phyloP scores from a whole-genome alignment of 2,888 invertebrate species.

The Eupithecia subumbrata region DNA sequence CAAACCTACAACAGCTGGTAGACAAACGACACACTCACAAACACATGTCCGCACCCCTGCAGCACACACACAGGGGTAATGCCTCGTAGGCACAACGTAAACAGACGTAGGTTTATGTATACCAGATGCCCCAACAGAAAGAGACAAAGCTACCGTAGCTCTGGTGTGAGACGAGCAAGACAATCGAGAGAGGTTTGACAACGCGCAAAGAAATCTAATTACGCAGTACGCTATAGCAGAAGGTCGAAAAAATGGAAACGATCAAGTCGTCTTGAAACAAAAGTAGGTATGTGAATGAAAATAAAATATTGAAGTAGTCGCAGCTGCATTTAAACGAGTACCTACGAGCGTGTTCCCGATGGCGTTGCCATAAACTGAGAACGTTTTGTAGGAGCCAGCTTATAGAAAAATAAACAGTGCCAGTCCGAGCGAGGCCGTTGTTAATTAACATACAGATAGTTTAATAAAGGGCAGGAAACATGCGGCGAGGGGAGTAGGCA shows the following conservation, averaged over 20 bases:
- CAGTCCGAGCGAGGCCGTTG: constrained; percentile 74
- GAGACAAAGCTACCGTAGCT: constrained; percentile 68
- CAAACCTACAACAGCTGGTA: constrained; percentile 81
- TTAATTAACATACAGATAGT: constrained; percentile 84
- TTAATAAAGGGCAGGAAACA: constrained; percentile 83
- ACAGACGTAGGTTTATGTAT: constrained; percentile 80
- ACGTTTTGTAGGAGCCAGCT: constrained; percentile 68
- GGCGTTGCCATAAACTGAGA: constrained; percentile 62
- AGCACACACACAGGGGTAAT: constrained; percentile 57
- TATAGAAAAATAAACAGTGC: constrained; percentile 78
- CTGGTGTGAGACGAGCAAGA: constrained; percentile 66
- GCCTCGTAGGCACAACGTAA: constrained; percentile 72
- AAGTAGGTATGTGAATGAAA: constrained; percentile 44
- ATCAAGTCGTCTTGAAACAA: constrained; percentile 45
- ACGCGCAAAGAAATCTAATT: constrained; percentile 78
- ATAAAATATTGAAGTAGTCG: constrained; percentile 44
- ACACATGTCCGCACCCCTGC: constrained; percentile 77
- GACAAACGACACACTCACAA: constrained; percentile 68
- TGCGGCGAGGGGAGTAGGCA: constrained; percentile 80
- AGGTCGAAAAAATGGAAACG: constrained; percentile 75
- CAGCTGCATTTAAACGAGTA: constrained; percentile 51
- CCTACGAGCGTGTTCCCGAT: constrained; percentile 49
- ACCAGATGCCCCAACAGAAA: constrained; percentile 81
- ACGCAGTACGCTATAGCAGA: constrained; percentile 67
- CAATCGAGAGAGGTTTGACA: constrained; percentile 67